Percentiles rank a stretch among this genome's conserved stretches.
These are phyloP conservation scores for Crossaster papposus DNA, from an alignment of 53 echinoderm and acorn worm species.

Conservation along the genomic window DNA sequence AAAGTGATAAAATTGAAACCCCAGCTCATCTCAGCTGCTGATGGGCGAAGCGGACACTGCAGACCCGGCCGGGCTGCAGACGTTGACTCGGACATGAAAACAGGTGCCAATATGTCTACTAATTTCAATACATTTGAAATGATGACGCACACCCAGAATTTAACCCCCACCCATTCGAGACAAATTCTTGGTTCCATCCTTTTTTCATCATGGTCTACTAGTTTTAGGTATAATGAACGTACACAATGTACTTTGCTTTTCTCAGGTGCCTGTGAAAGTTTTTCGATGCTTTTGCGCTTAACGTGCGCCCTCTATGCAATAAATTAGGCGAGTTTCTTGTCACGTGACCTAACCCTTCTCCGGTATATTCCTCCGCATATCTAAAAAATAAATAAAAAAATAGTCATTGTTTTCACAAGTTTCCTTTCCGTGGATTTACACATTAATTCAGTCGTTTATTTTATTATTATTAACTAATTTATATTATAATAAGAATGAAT, in stretches of 20 bases:
- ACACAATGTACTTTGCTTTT: background rate
- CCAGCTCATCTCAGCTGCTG: no score
- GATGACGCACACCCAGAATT: background rate
- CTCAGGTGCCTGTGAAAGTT: background rate
- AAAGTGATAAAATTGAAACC: no score
- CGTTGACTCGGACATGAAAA: background rate
- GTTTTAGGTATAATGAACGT: background rate
- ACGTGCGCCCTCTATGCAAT: constrained; percentile 44
- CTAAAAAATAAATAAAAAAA: background rate
- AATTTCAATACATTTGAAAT: background rate
- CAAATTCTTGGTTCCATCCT: background rate
- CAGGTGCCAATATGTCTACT: background rate
- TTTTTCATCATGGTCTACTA: background rate
- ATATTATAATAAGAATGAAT: background rate
- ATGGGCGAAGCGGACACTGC: no score
- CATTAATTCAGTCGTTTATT: background rate
- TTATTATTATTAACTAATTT: background rate
- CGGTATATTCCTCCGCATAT: constrained; percentile 50
- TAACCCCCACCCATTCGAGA: background rate
- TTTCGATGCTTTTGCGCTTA: background rate
- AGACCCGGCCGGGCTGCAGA: no score
- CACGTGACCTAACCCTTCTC: constrained; percentile 40
- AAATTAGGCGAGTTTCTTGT: constrained; percentile 40
- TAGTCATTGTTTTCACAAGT: constrained; percentile 6
- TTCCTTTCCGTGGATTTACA: background rate